These are phyloP conservation scores for Oppia nitens DNA, from an alignment of 1,140 invertebrate genomes.

Conservation along the genomic window DNA sequence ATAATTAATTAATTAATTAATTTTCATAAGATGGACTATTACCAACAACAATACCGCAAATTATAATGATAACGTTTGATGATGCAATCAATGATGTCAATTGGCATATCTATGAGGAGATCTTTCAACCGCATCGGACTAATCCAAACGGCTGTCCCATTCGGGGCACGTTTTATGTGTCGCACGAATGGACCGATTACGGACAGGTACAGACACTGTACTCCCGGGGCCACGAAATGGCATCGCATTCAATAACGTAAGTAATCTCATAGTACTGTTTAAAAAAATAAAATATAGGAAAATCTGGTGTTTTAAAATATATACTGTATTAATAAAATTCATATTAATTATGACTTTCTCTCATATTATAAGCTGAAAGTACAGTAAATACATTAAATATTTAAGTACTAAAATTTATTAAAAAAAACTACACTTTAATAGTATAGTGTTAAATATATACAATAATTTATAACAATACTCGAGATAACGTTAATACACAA, in stretches of 20 bases:
- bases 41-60: constrained; percentile 66
- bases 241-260: constrained; percentile 92
- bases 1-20: neutral
- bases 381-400: no score
- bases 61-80: constrained; percentile 79
- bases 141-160: constrained; percentile 86
- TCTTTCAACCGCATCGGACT: constrained; percentile 60
- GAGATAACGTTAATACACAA: no score
- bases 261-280: no score
- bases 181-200: constrained; percentile 95
- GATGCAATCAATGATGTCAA: constrained; percentile 88
- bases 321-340: constrained; percentile 30
- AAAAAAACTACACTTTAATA: no score
- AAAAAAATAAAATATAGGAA: no score
- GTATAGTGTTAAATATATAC: no score
- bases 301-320: no score
- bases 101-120: constrained; percentile 67
- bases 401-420: no score
- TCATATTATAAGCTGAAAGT: no score
- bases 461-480: no score
- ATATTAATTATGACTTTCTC: neutral
- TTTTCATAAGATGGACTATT: constrained; percentile 33
- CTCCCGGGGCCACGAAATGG: constrained; percentile 83
- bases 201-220: constrained; percentile 91
- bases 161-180: constrained; percentile 87